Evolutionary conservation across 2,888 invertebrate genomes (phyloP), one percentile per base, ranked within the genome.

Genomic region (Eupithecia dodoneata): DNA sequence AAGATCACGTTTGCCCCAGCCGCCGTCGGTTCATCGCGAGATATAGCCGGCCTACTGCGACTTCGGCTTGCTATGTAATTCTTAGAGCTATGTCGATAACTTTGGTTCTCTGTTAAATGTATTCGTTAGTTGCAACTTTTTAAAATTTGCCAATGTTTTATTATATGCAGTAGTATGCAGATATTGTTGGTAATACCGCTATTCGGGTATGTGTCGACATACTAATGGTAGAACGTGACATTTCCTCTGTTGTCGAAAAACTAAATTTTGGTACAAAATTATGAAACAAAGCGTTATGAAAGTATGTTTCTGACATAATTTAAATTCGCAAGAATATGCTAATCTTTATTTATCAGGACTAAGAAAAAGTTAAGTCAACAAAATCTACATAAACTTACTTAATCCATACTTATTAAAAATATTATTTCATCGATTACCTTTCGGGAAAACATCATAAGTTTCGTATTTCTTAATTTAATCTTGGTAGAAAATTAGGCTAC

Each of bases 141-240:
- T 55, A 6, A n/a, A n/a, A 4, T 55, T 55, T 55, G n/a, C 6
- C 55, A 55, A 55, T 59, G 18, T 59, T 59, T 59, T 59, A 59
- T 59, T 59, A 9, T 59, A 59, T 59, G 55, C n/a, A 55, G 13
- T n/a, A n/a, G 55, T 55, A 18, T 55, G 59, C 18, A 18, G 42
- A 67, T 44, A n/a, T 67, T n/a, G n/a, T 67, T 67, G 44, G 7
- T 2, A 67, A 44, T 3, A 7, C 65, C 4, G 15, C 66, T 67
- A 67, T 69, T 45, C 47, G n/a, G 45, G 10, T 45, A 66, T 52
- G 18, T 69, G 44, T 69, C 69, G 69, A 69, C 72, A 66, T 66
- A 63, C 30, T 63, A 30, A 13, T 45, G 69, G 18, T 10, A 18
- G 15, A 69, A 69, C 69, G 69, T 69, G 69, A 69, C 47, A 69